Evolutionary conservation across 2,113 vertebrate genomes (phyloP).

Genomic region (Epinephelus fuscoguttatus): DNA sequence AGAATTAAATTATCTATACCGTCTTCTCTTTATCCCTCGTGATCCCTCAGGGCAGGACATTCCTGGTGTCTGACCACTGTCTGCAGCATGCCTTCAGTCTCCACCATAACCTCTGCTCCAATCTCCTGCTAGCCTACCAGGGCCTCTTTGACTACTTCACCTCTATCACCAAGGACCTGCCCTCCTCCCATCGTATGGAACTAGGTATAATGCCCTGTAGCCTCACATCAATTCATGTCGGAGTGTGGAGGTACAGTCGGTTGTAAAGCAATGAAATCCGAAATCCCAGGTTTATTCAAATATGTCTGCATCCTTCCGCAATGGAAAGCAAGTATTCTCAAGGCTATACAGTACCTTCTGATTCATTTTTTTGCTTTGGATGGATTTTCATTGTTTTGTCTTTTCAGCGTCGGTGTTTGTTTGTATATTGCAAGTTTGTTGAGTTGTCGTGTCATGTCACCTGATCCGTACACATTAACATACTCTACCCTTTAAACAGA

Average conservation of each 20-base stretch:
- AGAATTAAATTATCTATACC: neutral
- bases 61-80: constrained; percentile 93
- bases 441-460: constrained; percentile 66
- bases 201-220: constrained; percentile 85
- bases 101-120: constrained; percentile 94
- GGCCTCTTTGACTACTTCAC: constrained; percentile 95
- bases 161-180: constrained; percentile 91
- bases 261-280: constrained; percentile 6
- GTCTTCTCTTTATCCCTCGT: constrained; percentile 20
- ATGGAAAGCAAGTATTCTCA: neutral
- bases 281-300: neutral
- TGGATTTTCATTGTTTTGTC: constrained; percentile 39
- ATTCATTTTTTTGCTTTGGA: constrained; percentile 15
- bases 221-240: constrained; percentile 21
- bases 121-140: constrained; percentile 93
- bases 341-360: neutral
- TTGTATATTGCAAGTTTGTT: constrained; percentile 35
- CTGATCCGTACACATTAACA: constrained; percentile 41
- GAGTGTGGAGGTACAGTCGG: neutral
- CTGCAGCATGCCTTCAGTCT: constrained; percentile 95
- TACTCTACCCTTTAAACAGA: constrained; percentile 21
- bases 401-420: constrained; percentile 49
- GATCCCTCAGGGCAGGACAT: constrained; percentile 90
- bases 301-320: neutral
- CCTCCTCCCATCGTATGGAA: constrained; percentile 93